Conservation (phyloP, 2,888 invertebrate genomes). For the Megamerina dolium region DNA sequence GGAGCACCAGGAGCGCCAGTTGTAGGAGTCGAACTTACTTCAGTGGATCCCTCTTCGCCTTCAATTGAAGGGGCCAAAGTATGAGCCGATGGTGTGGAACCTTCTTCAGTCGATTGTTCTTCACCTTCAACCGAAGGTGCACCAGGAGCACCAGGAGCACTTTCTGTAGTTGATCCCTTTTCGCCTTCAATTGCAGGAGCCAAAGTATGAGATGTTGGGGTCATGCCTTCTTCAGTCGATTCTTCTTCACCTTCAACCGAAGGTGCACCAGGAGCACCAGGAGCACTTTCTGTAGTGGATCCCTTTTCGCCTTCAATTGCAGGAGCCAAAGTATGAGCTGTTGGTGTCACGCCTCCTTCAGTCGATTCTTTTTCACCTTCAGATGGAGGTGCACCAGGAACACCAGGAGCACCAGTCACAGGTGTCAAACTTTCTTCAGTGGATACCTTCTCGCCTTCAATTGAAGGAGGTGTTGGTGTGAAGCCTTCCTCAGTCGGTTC, state of each 20-base stretch:
- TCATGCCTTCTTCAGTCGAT: slow-evolving; percentile 3
- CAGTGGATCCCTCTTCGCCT: slow-evolving; percentile 4
- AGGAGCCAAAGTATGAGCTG: slow-evolving; percentile 10
- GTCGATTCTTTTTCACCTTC: slow-evolving; percentile 2
- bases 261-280: slow-evolving; percentile 12
- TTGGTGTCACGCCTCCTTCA: slow-evolving; percentile 3
- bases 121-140: slow-evolving; percentile 1
- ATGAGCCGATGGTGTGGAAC: slow-evolving; percentile 2
- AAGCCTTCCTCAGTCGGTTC: slow-evolving; percentile 7
- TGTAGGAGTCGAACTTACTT: background rate
- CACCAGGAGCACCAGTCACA: too few relatives aligned
- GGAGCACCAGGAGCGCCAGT: slow-evolving; percentile 1
- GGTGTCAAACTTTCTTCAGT: background rate
- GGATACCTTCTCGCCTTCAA: background rate
- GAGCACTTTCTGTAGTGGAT: background rate
- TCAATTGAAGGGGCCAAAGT: slow-evolving; percentile 4
- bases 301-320: slow-evolving; percentile 13
- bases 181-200: slow-evolving; percentile 12
- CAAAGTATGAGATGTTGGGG: slow-evolving; percentile 15
- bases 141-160: slow-evolving; percentile 17
- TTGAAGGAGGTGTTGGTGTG: background rate
- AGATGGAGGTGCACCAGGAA: slow-evolving; percentile 10
- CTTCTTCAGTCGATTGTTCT: slow-evolving; percentile 1
- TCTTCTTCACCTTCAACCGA: slow-evolving; percentile 3
- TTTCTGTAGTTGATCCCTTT: slow-evolving; percentile 10